These are phyloP conservation scores for Eristalis pertinax DNA, from an alignment of 2,888 invertebrate species.

Conservation along the genomic window DNA sequence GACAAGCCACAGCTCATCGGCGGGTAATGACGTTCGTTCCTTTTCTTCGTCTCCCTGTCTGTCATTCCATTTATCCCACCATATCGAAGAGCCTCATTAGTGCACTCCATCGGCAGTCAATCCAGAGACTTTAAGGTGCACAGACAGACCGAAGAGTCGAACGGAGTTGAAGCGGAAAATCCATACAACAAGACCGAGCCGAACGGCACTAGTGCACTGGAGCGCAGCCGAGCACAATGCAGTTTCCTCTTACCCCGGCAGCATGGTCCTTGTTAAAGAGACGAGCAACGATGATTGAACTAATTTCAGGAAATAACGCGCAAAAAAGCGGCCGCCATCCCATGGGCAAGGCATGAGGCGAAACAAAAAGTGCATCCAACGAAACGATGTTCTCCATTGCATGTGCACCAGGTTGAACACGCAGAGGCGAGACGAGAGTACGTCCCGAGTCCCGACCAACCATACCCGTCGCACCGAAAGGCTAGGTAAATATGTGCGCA, in stretches of 20 bases:
- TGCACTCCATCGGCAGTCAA: neutral
- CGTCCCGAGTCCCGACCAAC: neutral
- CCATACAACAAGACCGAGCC: neutral
- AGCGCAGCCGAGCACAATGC: neutral
- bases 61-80: too few species aligned
- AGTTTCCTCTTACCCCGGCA: neutral
- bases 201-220: neutral
- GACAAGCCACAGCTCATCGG: neutral
- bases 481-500: slow-evolving; percentile 10
- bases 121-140: neutral
- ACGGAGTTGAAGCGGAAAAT: neutral
- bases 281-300: slow-evolving; percentile 41
- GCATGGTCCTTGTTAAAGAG: neutral
- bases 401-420: neutral
- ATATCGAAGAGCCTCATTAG: neutral
- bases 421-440: neutral
- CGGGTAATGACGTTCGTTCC: neutral
- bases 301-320: slow-evolving; percentile 44
- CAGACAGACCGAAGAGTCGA: neutral
- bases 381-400: neutral
- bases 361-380: neutral
- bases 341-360: neutral
- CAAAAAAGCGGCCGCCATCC: slow-evolving; percentile 2
- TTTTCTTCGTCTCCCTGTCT: neutral
- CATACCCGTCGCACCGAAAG: too few species aligned